Evolutionary conservation across 2,797 vertebrate genomes (phyloP), one percentile per base, ranked within the genome.

Genomic region (Atherinosoma microstoma): DNA sequence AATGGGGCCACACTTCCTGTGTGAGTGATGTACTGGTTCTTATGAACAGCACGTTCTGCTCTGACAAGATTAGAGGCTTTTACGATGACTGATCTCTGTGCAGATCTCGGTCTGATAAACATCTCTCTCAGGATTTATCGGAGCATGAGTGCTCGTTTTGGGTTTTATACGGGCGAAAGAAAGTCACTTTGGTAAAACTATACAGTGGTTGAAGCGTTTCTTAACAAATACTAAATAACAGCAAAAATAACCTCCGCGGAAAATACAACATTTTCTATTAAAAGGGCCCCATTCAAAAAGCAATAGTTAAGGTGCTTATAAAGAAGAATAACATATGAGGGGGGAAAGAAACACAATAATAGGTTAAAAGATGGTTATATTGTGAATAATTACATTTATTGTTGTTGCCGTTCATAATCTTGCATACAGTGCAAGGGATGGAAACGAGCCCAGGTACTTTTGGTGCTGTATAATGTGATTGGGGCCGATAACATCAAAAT

Each of bases 1-100:
- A 70, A 58, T 45, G 10, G 64, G 74, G 68, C 67, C 80, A 73
- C 64, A 78, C 88, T 91, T 93, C 92, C 90, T 79, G 86, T 66
- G 15, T 32, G 12, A 24, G 16, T 1, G 40, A 40, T 66, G 58
- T 65, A 76, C 86, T 65, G 77, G 80, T 78, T 76, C 63, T 27
- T 1, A 0, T 70, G 78, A 78, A 85, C 83, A 56, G 72, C 3
- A 81, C 24, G 68, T 92, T 87, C 78, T 9, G 49, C 74, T 76
- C 77, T 6, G 32, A 40, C 72, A 51, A 72, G 54, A 59, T 12
- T 29, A n/a, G 12, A 63, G 9, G 6, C 35, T 61, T 51, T 59
- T 20, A 27, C 68, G 77, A 87, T 78, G 56, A 53, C 47, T n/a
- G 12, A 73, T 76, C 64, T 71, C 27, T 58, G 27, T 3, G 56